Conservation (phyloP, 2,797 vertebrate genomes). For the Gymnopithys bicolor region DNA sequence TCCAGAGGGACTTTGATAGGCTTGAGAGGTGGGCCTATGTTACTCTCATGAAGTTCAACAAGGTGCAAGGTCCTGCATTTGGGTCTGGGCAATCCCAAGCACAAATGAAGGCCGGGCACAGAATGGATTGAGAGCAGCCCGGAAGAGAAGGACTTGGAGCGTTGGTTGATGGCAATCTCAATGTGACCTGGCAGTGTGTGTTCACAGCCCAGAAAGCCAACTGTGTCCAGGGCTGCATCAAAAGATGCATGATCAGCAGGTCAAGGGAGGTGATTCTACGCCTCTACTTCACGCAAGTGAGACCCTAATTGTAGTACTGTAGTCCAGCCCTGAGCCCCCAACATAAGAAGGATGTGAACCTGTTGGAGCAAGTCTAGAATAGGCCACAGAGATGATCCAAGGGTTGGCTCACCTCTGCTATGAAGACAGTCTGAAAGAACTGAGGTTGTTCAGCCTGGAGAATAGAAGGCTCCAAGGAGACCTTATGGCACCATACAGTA, state of each 20-base stretch:
- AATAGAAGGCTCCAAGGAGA: neutral
- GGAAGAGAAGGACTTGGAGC: neutral
- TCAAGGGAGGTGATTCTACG: neutral
- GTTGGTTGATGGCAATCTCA: neutral
- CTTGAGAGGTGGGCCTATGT: neutral
- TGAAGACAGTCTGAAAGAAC: neutral
- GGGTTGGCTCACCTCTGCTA: neutral
- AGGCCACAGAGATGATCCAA: neutral
- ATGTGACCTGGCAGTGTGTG: neutral
- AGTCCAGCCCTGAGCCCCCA: rapidly evolving
- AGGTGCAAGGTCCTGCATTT: neutral
- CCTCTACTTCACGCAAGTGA: neutral
- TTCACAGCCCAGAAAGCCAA: neutral
- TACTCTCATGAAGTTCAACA: neutral
- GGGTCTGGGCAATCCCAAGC: neutral
- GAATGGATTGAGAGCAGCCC: neutral
- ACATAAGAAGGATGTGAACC: neutral
- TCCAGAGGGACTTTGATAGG: neutral
- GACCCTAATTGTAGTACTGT: neutral
- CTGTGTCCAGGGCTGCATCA: neutral
- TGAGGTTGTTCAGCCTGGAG: neutral
- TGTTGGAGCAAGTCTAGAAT: rapidly evolving
- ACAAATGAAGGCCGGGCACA: neutral
- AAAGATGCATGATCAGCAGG: neutral
- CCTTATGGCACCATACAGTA: neutral